phyloP scores from a whole-genome alignment of 2,888 invertebrate genomes.

The Rosalia funebris region DNA sequence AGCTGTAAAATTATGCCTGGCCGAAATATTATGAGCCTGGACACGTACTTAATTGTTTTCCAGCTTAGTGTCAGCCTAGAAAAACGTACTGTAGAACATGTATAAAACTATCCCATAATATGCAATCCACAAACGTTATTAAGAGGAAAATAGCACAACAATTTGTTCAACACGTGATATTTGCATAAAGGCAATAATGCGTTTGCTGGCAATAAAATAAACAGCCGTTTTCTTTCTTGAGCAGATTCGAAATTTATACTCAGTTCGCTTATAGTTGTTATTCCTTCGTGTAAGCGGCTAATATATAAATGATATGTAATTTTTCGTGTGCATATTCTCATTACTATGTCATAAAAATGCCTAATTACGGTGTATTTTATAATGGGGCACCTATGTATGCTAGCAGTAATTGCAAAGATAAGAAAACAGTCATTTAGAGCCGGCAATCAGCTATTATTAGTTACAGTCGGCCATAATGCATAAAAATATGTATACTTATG shows the following conservation, averaged over 20 bases:
- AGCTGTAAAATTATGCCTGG: too few relatives aligned
- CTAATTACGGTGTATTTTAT: conserved; percentile 33
- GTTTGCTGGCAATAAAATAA: neutral
- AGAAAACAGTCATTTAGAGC: conserved; percentile 36
- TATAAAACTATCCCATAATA: too few relatives aligned
- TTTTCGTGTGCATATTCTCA: conserved; percentile 25
- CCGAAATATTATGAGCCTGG: too few relatives aligned
- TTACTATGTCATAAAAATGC: conserved; percentile 32
- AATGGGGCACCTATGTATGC: conserved; percentile 33
- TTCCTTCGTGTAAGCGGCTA: conserved; percentile 9
- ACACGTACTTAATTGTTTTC: too few relatives aligned
- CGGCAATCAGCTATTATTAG: conserved; percentile 38
- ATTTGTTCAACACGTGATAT: neutral
- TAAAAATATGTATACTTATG: conserved; percentile 38
- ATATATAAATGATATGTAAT: conserved; percentile 16
- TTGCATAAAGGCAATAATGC: neutral
- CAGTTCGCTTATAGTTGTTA: neutral
- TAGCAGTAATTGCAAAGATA: conserved; percentile 36
- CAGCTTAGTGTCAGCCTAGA: too few relatives aligned
- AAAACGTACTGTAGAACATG: too few relatives aligned
- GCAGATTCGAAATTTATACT: neutral
- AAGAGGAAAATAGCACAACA: too few relatives aligned
- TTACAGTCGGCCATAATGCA: conserved; percentile 34
- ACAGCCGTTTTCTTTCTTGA: neutral
- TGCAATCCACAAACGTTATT: too few relatives aligned